Percentiles rank a stretch among this genome's conserved stretches.
phyloP scores from a whole-genome alignment of 2,113 vertebrate genomes.

The Podiceps cristatus region DNA sequence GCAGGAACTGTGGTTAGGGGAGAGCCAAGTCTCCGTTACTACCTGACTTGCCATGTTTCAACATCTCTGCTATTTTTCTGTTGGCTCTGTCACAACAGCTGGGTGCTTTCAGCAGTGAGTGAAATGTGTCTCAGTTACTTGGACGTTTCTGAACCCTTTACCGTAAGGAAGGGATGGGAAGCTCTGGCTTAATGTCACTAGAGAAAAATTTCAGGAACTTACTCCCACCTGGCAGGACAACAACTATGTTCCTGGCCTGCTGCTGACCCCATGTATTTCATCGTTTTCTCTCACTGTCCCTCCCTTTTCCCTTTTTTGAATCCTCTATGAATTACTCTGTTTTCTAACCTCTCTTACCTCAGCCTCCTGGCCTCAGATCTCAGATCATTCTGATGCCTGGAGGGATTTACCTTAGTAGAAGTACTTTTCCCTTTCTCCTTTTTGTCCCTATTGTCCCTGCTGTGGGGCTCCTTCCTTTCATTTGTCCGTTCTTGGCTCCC shows the following conservation, averaged over 20 bases:
- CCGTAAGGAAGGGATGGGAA: background rate
- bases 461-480: conserved; percentile 72
- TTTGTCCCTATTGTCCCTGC: conserved; percentile 77
- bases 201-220: background rate
- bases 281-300: background rate
- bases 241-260: background rate
- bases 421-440: conserved; percentile 71
- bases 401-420: conserved; percentile 67
- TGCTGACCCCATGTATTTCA: background rate
- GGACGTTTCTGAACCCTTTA: background rate
- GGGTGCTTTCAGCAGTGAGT: background rate
- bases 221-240: background rate
- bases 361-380: background rate
- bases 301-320: background rate
- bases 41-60: background rate
- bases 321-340: background rate
- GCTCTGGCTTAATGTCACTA: background rate
- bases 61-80: background rate
- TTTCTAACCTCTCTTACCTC: background rate
- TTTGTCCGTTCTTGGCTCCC: conserved; percentile 69
- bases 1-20: background rate
- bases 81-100: background rate
- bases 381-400: background rate
- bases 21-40: background rate
- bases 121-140: background rate